These are phyloP conservation scores for Magallana ariakensis DNA, from an alignment of 1,140 invertebrate species.

Conservation along the genomic window DNA sequence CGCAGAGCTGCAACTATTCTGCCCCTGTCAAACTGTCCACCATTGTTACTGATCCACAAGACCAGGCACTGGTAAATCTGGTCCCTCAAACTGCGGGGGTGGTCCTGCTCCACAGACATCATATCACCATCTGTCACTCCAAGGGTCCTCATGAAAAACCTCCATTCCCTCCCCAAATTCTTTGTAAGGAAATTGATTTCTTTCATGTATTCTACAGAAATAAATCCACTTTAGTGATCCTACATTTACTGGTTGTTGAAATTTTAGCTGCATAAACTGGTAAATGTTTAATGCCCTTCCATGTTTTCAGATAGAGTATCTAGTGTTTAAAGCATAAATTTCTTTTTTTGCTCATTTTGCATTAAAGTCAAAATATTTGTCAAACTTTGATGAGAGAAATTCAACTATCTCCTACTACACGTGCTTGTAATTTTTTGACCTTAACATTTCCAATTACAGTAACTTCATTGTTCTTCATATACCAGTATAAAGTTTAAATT, in stretches of 20 bases:
- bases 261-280: not conserved
- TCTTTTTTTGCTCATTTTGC: too few relatives aligned
- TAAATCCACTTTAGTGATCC: not conserved
- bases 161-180: constrained; percentile 68
- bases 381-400: too few relatives aligned
- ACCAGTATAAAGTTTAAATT: too few relatives aligned
- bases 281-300: not conserved
- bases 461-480: too few relatives aligned
- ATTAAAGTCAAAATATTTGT: too few relatives aligned
- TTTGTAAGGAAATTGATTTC: constrained; percentile 67
- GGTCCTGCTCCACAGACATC: constrained; percentile 58
- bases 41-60: constrained; percentile 59
- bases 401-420: too few relatives aligned
- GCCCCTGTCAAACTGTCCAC: constrained; percentile 52
- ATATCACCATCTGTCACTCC: constrained; percentile 64
- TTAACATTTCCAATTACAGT: too few relatives aligned
- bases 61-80: constrained; percentile 66
- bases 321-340: too few relatives aligned
- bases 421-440: too few relatives aligned
- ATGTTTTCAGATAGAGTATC: too few relatives aligned
- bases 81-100: constrained; percentile 64
- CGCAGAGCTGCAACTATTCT: constrained; percentile 58
- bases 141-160: constrained; percentile 66
- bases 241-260: too few relatives aligned
- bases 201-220: constrained; percentile 57